These are phyloP conservation scores for Zaprionus nigranus DNA, from an alignment of 1,140 invertebrate genomes.

Conservation along the genomic window DNA sequence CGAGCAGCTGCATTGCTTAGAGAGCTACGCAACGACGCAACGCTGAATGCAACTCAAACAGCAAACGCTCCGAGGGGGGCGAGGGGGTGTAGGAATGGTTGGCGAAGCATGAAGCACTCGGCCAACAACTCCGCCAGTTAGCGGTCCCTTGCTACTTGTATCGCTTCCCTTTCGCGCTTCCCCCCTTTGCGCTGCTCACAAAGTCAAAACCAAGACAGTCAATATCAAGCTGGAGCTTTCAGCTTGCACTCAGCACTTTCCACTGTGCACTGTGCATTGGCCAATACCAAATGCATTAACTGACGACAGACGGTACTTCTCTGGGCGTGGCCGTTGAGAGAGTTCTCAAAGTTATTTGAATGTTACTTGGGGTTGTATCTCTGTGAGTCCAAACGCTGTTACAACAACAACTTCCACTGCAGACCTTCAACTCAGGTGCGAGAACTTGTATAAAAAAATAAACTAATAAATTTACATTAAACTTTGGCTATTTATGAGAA, in stretches of 20 bases:
- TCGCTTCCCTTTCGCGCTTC: not conserved
- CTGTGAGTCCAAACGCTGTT: not conserved
- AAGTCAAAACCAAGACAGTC: conserved; percentile 68
- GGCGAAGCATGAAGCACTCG: not conserved
- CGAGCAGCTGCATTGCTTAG: conserved; percentile 28
- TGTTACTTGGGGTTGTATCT: not conserved
- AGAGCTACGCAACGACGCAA: not conserved
- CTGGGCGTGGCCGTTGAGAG: conserved; percentile 16
- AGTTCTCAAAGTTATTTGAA: conserved; percentile 7
- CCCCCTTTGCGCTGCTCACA: conserved; percentile 39
- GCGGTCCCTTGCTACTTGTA: not conserved
- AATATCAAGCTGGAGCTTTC: conserved; percentile 53
- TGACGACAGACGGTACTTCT: not conserved
- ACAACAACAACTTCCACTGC: not conserved
- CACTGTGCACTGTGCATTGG: conserved; percentile 37
- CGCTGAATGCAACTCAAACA: conserved; percentile 60
- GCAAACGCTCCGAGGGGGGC: conserved; percentile 26
- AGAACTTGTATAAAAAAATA: too few relatives aligned
- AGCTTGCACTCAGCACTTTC: conserved; percentile 26
- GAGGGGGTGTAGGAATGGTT: not conserved
- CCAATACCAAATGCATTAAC: conserved; percentile 69
- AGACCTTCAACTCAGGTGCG: not conserved
- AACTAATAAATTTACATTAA: too few relatives aligned
- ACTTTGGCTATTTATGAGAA: too few relatives aligned
- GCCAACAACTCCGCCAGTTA: conserved; percentile 8